Conservation (phyloP, 2,888 invertebrate genomes). For the Caenorhabditis japonica region DNA sequence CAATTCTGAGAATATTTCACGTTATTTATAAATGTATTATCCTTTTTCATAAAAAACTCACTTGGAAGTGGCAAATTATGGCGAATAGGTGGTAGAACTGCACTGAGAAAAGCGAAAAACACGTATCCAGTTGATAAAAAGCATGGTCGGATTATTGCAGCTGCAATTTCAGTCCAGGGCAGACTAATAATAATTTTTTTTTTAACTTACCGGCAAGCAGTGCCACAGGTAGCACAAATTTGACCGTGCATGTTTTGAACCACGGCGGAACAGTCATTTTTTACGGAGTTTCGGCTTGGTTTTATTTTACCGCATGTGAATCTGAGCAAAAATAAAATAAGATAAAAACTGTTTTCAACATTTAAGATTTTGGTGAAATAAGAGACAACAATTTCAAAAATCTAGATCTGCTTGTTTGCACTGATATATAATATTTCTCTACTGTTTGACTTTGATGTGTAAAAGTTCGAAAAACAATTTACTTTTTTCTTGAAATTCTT, state of each 20-base stretch:
- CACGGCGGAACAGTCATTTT: slow-evolving; percentile 51
- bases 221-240: slow-evolving; percentile 56
- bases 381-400: not conserved
- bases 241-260: slow-evolving; percentile 46
- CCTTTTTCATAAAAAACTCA: slow-evolving; percentile 35
- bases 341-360: not conserved
- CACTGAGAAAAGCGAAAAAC: slow-evolving; percentile 67
- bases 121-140: slow-evolving; percentile 72
- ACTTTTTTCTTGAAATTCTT: no score
- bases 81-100: slow-evolving; percentile 65
- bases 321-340: slow-evolving; percentile 15
- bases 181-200: not conserved
- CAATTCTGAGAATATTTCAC: slow-evolving; percentile 17
- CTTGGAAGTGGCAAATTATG: slow-evolving; percentile 59
- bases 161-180: slow-evolving; percentile 41
- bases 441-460: no score
- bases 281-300: not conserved
- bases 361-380: not conserved
- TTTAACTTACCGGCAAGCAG: slow-evolving; percentile 54
- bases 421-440: no score
- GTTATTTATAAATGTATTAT: not conserved
- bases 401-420: no score
- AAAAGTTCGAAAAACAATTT: no score
- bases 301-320: slow-evolving; percentile 34
- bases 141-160: slow-evolving; percentile 72